Evolutionary conservation across 2,888 invertebrate species (phyloP).

Genomic region (Napeogenes sylphis): DNA sequence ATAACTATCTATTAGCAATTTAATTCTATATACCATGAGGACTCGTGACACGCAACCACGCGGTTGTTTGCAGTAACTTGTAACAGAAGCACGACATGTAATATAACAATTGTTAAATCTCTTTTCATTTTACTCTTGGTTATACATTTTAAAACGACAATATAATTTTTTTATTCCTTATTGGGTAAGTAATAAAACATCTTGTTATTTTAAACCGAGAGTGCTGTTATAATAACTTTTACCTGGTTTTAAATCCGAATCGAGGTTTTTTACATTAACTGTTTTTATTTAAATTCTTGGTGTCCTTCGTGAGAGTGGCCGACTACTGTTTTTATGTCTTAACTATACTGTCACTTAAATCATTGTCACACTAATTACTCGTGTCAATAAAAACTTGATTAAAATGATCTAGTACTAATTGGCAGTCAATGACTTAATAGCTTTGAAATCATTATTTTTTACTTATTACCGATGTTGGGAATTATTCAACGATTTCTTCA

Average conservation of each 20-base stretch:
- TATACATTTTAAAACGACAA: constrained; percentile 2
- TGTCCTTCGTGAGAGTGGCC: constrained; percentile 51
- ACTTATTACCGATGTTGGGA: too few species aligned
- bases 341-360: constrained; percentile 52
- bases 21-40: constrained; percentile 59
- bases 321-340: constrained; percentile 45
- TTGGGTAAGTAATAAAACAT: neutral
- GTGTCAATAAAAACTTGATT: constrained; percentile 38
- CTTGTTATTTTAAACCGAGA: neutral
- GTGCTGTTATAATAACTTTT: constrained; percentile 12
- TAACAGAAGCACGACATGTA: constrained; percentile 41
- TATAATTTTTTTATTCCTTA: neutral
- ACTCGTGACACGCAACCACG: constrained; percentile 50
- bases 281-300: constrained; percentile 31
- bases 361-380: constrained; percentile 54
- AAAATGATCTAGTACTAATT: constrained; percentile 26
- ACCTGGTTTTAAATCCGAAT: constrained; percentile 30
- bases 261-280: constrained; percentile 38
- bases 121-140: constrained; percentile 15
- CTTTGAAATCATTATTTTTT: too few species aligned
- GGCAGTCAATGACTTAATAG: neutral
- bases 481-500: too few species aligned
- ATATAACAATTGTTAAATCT: constrained; percentile 31
- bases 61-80: constrained; percentile 46
- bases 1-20: constrained; percentile 54